Evolutionary conservation across 2,797 vertebrate species (phyloP), one percentile per base, ranked within the genome.

Genomic region (Chloroceryle amazona): DNA sequence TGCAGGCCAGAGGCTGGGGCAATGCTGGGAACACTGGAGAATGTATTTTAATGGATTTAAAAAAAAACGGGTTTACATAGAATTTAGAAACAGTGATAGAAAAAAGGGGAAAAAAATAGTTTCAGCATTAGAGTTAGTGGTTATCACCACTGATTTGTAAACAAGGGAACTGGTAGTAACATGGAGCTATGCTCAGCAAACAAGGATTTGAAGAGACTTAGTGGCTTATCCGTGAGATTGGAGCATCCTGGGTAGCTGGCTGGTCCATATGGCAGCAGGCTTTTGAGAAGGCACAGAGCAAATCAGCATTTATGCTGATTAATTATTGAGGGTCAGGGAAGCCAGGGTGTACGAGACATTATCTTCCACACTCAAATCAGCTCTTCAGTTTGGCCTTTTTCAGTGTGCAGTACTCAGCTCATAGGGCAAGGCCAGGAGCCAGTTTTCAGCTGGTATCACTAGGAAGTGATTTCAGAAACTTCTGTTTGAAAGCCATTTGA

Each of bases 11-110:
- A 88, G 11, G 66, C 55, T 17, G n/a, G 4, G 9, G 14, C 33
- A 39, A 51, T 8, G 18, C 42, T 74, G 35, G n/a, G 52, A 85
- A 51, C 0, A 0, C 21, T 3, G 2, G 1, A 1, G 3, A 51
- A n/a, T 9, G 9, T 49, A 28, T 67, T 66, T 66, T 22, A 14
- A 46, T 4, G 15, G 5, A 17, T 18, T 35, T 83, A 68, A 11
- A 70, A 21, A 21, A 51, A 39, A 51, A 11, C 15, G 4, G 51
- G 62, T 60, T 47, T 28, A 70, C 23, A 12, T 3, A 23, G 35
- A 60, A 63, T 78, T 86, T 61, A 52, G 33, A 21, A 88, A 61
- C 7, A 13, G 21, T 0, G 5, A 16, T 7, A 49, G 22, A 65
- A 78, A 81, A 1, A 1, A 7, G 26, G 1, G 5, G 22, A 13